Evolutionary conservation across 1,140 invertebrate genomes (phyloP).

Genomic region (Magallana gigas): DNA sequence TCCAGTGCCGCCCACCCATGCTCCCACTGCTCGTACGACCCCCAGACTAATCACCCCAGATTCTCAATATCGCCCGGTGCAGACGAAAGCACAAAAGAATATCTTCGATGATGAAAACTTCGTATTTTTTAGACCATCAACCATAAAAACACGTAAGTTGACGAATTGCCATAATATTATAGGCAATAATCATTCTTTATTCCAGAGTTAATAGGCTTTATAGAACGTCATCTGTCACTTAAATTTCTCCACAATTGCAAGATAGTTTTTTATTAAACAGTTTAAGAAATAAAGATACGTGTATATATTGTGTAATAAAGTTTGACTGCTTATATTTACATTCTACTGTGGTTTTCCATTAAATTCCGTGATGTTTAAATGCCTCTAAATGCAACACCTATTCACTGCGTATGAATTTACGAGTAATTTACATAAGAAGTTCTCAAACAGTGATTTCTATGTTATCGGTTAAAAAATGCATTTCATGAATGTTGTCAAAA

Average conservation of each 20-base stretch:
- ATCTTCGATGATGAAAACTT: neutral
- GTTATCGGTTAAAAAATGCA: too few relatives aligned
- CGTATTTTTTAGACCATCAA: slow-evolving; percentile 5
- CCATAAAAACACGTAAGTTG: slow-evolving; percentile 16
- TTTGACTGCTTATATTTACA: too few relatives aligned
- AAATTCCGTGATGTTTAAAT: too few relatives aligned
- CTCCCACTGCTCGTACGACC: neutral
- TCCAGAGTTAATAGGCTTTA: neutral
- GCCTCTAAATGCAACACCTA: too few relatives aligned
- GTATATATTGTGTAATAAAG: too few relatives aligned
- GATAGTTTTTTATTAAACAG: neutral
- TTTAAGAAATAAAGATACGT: neutral
- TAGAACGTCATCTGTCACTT: neutral
- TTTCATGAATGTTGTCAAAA: too few relatives aligned
- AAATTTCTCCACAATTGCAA: neutral
- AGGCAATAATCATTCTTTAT: neutral
- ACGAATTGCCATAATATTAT: neutral
- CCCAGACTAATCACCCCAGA: neutral
- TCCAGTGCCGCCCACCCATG: neutral
- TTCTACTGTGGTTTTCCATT: too few relatives aligned
- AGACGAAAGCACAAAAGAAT: neutral
- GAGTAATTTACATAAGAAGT: too few relatives aligned
- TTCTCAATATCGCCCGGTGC: neutral
- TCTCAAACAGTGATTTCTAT: too few relatives aligned
- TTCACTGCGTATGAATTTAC: too few relatives aligned